A percentile compares a stretch with the other conserved stretches of the same genome.
Evolutionary conservation across 2,113 vertebrate genomes (phyloP).

Genomic region (Orycteropus afer): DNA sequence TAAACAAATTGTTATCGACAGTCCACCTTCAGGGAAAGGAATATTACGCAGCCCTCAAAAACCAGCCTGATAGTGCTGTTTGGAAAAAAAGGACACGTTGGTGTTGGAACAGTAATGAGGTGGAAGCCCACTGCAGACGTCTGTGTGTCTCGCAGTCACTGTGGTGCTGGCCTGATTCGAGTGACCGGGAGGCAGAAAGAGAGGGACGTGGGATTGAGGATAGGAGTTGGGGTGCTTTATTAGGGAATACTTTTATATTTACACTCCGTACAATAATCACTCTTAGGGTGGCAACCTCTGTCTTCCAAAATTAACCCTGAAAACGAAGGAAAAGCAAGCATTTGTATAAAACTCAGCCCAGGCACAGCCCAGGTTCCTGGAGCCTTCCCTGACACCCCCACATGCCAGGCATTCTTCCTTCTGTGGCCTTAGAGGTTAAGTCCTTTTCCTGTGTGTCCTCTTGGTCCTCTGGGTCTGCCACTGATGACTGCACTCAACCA

Average conservation of each 20-base stretch:
- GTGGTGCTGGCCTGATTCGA: no score
- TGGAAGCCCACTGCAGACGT: neutral
- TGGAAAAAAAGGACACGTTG: neutral
- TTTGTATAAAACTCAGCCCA: neutral
- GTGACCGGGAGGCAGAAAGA: neutral
- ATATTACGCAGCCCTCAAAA: neutral
- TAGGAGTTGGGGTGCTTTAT: neutral
- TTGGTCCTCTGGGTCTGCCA: neutral
- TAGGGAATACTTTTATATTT: neutral
- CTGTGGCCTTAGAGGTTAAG: fast-evolving
- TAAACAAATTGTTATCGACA: neutral
- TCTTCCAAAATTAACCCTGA: conserved; percentile 29
- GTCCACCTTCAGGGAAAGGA: no score
- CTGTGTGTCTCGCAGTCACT: no score
- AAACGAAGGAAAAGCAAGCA: neutral
- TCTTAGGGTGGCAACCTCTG: neutral
- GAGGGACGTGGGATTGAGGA: fast-evolving
- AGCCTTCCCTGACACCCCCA: neutral
- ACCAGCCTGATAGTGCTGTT: fast-evolving
- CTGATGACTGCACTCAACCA: neutral
- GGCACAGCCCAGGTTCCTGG: neutral
- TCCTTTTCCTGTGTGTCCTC: neutral
- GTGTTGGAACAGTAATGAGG: neutral
- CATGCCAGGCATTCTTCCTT: neutral
- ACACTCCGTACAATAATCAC: neutral